phyloP scores from a whole-genome alignment of 2,888 invertebrate genomes.

The Heliconius ismenius region DNA sequence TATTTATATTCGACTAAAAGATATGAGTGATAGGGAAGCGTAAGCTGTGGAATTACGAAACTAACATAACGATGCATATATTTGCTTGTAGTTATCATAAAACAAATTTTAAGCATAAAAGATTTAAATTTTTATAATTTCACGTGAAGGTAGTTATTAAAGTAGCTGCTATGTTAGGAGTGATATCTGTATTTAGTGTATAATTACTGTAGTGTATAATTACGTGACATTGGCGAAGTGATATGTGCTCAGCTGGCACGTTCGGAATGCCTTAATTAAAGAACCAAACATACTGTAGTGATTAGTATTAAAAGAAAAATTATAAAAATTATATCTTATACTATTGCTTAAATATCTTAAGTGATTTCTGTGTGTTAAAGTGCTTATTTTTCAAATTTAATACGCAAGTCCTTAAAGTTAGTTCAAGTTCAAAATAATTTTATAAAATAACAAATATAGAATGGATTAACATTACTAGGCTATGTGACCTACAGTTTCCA shows the following conservation, averaged over 20 bases:
- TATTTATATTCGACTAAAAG: slow-evolving; percentile 14
- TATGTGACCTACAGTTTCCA: neutral
- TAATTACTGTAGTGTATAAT: neutral
- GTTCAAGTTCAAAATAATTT: neutral
- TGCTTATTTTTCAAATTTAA: neutral
- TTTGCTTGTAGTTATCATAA: slow-evolving; percentile 5
- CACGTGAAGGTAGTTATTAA: too few species aligned
- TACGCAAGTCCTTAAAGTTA: neutral
- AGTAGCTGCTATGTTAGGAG: neutral
- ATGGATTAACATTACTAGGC: neutral
- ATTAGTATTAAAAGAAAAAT: too few species aligned
- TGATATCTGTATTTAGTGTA: neutral
- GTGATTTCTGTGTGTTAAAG: neutral
- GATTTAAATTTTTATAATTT: neutral
- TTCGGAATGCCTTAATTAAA: too few species aligned
- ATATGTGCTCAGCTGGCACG: too few species aligned
- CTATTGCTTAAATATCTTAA: neutral
- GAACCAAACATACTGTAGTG: too few species aligned
- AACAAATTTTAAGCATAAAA: slow-evolving; percentile 1
- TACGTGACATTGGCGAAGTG: too few species aligned
- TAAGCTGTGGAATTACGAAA: slow-evolving; percentile 10
- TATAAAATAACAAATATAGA: neutral
- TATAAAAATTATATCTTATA: too few species aligned
- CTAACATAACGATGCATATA: neutral
- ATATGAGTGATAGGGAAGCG: neutral